Evolutionary conservation across 2,797 vertebrate species (phyloP), one percentile per base, ranked within the genome.

Genomic region (Emydoidea blandingii): DNA sequence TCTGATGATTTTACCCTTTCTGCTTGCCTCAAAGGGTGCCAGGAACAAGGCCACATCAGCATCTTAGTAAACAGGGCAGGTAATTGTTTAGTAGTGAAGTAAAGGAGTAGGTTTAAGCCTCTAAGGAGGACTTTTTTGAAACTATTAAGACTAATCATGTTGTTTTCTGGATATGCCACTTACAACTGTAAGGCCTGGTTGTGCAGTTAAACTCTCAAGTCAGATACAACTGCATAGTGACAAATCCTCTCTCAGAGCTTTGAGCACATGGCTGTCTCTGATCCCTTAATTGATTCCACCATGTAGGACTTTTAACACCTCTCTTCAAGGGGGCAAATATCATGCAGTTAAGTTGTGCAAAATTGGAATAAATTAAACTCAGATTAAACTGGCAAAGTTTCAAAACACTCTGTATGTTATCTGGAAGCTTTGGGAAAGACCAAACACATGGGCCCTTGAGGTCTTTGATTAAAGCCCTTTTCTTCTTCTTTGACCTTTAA

Each of bases 121-220:
- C 72, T 62, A 6, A 87, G 82, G 59, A 89, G 37, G 21, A 12
- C 34, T 1, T 41, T 74, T 92, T 88, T 19, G 31, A 89, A 90
- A 90, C 27, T 68, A n/a, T 74, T 76, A 65, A 97, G 87, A 79
- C 76, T 89, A 82, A 62, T 52, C 85, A 14, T 37, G 31, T 50
- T 79, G 81, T 86, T 56, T 87, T 95, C 88, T 82, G 85, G 78
- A 79, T 83, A 62, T 34, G 6, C 84, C 82, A 44, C 87, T 90
- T 95, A 76, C 21, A 89, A 41, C 37, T 83, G 14, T 37, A 62
- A 86, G 85, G 79, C 89, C 81, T 85, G 83, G 27, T 84, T 90
- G 94, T 96, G 80, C 96, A 85, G 83, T 92, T 97, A 85, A 94
- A 93, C 85, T 97, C 96, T 96, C 29, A 25, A 83, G 90, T 92